Evolutionary conservation across 1,140 invertebrate species (phyloP), one percentile per base, ranked within the genome.

Genomic region (Octopus bimaculoides): DNA sequence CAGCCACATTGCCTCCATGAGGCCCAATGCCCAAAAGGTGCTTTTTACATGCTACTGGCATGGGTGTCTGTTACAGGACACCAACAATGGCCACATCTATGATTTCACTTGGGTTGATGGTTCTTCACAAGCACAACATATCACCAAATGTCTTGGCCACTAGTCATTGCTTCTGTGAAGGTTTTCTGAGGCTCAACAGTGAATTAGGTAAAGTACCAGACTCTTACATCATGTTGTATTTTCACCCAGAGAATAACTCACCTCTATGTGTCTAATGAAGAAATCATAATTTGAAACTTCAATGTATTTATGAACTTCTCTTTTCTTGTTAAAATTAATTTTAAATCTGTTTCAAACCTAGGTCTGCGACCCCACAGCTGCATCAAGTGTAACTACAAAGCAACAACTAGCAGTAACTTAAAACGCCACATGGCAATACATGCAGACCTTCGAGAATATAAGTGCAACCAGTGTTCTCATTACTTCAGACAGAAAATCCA

Each of bases 401-500:
- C 88, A 54, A 81, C 85, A 6, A 88, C 88, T 26, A 88, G 86
- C 77, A 89, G 88, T 80, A 90, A 90, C 78, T 81, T 90, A 71
- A 89, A 89, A 79, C 82, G 89, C 55, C 89, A 90, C 81, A 82
- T 87, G 80, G 82, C 83, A 61, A 88, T 86, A 6, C 89, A 90
- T 80, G 77, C 84, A 14, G 87, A 88, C 80, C 82, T 87, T 1
- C 79, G 88, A 12, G 84, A 84, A 69, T 87, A 86, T 77, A 77
- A 82, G 26, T 90, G 89, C 83, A 41, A 71, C 9, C 71, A 83
- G 8, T 90, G 89, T 82, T 79, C 80, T 52, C 81, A 85, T 9
- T 81, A 80, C 66, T 90, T 90, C 79, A 75, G 86, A 77, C 89
- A 90, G 83, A 90, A 90, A 81, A 88, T 89, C 20, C 89, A 90